Base-by-base conservation (phyloP, 1,140 invertebrate species). In the Venustaconcha ellipsiformis region DNA sequence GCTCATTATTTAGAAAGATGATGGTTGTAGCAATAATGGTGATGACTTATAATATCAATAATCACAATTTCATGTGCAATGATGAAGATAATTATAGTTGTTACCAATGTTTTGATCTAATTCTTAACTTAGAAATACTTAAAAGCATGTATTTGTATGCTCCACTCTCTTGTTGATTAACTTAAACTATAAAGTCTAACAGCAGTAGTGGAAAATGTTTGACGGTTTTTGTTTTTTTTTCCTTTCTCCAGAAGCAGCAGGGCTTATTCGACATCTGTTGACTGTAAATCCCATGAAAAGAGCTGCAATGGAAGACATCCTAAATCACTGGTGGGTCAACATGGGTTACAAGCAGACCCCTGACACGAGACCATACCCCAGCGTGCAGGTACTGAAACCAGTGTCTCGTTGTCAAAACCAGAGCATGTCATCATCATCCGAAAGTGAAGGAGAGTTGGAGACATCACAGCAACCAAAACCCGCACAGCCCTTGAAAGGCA, bases 251-350 rank as follows among this genome's bases (percentile, higher is more conserved):
- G 96, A 94, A 81, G 97, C 97, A 13, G 98, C 97, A 17, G 94
- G 95, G 57, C 92, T 99, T 23, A 99, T 99, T 72, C 93, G 95
- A 63, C 95, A 96, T 71, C 96, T 99, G 94, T 91, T 99, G 70
- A 97, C 96, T 1, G 96, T 99, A 0, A 95, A 96, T 86, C 96
- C 97, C 0, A 91, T 93, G 20, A 94, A 95, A 84, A 92, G 98
- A 82, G 96, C 97, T 12, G 96, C 95, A 80, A 97, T 99, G 78
- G 94, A 95, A 79, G 96, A 96, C 88, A 97, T 99, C 60, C 98
- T 97, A 86, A 93, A 93, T 30, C 96, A 99, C 91, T 95, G 95
- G 95, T 94, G 93, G 93, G 90, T 99, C 62, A 99, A 99, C 90
- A 92, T 95, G 80, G 95, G 94, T 14, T 96, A 96, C 83, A 93